Evolutionary conservation across 2,113 vertebrate species (phyloP).

Genomic region (Rhinogobius similis): DNA sequence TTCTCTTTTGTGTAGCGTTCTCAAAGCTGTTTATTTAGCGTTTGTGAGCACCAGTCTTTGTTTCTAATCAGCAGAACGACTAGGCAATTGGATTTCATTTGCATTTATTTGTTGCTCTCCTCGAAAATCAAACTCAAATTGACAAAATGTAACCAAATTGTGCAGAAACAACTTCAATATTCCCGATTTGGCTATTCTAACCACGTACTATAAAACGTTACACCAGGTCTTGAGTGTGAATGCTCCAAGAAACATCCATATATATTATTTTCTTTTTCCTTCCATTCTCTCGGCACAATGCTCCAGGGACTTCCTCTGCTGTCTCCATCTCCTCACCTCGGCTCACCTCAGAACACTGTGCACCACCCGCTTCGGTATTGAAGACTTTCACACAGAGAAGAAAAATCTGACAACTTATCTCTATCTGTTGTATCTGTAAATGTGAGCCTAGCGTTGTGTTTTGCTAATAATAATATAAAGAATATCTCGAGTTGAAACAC

Average conservation of each 20-base stretch:
- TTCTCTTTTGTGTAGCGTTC: background rate
- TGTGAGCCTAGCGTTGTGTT: background rate
- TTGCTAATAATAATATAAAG: background rate
- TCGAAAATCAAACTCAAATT: background rate
- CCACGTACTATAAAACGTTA: background rate
- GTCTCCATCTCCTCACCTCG: constrained; percentile 9
- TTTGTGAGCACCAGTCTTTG: background rate
- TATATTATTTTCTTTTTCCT: constrained; percentile 2
- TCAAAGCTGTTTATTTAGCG: background rate
- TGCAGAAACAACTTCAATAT: background rate
- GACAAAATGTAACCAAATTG: background rate
- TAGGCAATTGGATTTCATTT: background rate
- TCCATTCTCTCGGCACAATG: constrained; percentile 29
- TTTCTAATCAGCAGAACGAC: background rate
- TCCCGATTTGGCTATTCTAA: background rate
- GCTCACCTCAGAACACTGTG: constrained; percentile 19
- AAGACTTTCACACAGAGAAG: constrained; percentile 15
- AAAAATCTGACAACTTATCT: background rate
- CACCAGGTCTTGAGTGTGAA: background rate
- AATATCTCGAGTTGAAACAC: background rate
- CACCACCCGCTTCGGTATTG: constrained; percentile 24
- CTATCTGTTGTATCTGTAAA: background rate
- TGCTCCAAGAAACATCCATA: background rate
- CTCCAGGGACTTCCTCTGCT: constrained; percentile 30
- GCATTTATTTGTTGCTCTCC: background rate